A percentile compares a stretch with the other conserved stretches of the same genome.
These are phyloP conservation scores for Drosophila varians DNA, from an alignment of 1,140 invertebrate species.

Conservation along the genomic window DNA sequence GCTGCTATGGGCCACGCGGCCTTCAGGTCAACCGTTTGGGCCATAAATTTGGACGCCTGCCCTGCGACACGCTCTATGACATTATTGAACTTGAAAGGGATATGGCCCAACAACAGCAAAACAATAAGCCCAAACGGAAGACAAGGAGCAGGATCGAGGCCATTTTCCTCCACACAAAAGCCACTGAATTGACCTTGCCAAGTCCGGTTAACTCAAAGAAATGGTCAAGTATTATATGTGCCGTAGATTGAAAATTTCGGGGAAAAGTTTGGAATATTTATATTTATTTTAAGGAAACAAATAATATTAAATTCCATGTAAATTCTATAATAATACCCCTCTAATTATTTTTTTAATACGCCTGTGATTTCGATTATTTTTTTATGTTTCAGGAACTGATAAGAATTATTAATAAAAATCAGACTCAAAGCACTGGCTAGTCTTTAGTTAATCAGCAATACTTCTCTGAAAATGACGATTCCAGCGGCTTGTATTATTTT, in stretches of 20 bases:
- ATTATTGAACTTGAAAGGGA: slow-evolving; percentile 79
- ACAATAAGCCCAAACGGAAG: slow-evolving; percentile 19
- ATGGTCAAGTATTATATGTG: background rate
- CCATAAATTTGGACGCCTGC: slow-evolving; percentile 75
- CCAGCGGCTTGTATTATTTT: too few species aligned
- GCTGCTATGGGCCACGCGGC: slow-evolving; percentile 47
- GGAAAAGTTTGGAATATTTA: background rate
- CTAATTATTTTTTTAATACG: too few species aligned
- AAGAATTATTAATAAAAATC: too few species aligned
- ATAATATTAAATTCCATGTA: too few species aligned
- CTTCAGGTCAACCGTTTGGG: slow-evolving; percentile 74
- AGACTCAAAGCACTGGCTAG: too few species aligned
- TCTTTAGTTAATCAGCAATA: too few species aligned
- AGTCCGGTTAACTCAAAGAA: slow-evolving; percentile 11
- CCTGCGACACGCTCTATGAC: slow-evolving; percentile 79
- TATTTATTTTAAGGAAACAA: too few species aligned
- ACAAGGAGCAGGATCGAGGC: slow-evolving; percentile 16
- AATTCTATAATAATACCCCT: too few species aligned
- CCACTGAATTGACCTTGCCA: slow-evolving; percentile 63
- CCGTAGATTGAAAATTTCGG: background rate
- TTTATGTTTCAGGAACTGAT: too few species aligned
- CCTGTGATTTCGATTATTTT: too few species aligned
- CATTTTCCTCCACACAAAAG: slow-evolving; percentile 51
- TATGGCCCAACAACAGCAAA: slow-evolving; percentile 53
- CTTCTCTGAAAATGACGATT: too few species aligned